These are phyloP conservation scores for Temnothorax longispinosus DNA, from an alignment of 1,140 invertebrate genomes.

Conservation along the genomic window DNA sequence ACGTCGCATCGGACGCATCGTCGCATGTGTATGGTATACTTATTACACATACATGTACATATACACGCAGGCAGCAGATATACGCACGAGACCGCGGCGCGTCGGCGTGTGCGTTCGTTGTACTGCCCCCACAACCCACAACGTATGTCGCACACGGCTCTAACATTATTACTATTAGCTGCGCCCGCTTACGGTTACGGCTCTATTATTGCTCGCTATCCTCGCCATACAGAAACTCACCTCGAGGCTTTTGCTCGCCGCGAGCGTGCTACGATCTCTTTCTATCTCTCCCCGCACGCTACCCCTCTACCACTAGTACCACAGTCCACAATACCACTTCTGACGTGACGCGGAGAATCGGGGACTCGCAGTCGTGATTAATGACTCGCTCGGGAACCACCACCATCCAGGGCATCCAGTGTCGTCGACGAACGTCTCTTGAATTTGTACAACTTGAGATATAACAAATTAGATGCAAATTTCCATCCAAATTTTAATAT, in stretches of 20 bases:
- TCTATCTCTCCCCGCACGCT: constrained; percentile 41
- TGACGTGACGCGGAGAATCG: constrained; percentile 70
- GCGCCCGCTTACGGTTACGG: constrained; percentile 77
- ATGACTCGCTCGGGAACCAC: constrained; percentile 76
- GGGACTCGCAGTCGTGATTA: constrained; percentile 80
- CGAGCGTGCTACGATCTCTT: constrained; percentile 63
- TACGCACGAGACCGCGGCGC: too few relatives aligned
- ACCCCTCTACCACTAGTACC: not conserved
- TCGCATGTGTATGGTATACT: too few relatives aligned
- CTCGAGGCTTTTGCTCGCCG: constrained; percentile 67
- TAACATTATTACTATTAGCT: constrained; percentile 83
- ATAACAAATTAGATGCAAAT: too few relatives aligned
- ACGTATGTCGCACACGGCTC: constrained; percentile 10
- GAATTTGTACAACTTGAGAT: constrained; percentile 68
- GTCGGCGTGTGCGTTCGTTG: not conserved
- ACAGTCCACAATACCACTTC: constrained; percentile 39
- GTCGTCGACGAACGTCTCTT: constrained; percentile 70
- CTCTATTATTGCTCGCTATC: constrained; percentile 79
- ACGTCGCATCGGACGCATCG: not conserved
- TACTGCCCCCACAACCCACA: constrained; percentile 13
- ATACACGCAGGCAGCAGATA: not conserved
- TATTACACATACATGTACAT: not conserved
- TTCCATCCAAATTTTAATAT: too few relatives aligned
- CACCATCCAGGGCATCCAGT: constrained; percentile 19
- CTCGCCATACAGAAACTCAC: constrained; percentile 69